Base-by-base conservation (phyloP, 1,140 invertebrate species). In the Carcinoscorpius rotundicauda region DNA sequence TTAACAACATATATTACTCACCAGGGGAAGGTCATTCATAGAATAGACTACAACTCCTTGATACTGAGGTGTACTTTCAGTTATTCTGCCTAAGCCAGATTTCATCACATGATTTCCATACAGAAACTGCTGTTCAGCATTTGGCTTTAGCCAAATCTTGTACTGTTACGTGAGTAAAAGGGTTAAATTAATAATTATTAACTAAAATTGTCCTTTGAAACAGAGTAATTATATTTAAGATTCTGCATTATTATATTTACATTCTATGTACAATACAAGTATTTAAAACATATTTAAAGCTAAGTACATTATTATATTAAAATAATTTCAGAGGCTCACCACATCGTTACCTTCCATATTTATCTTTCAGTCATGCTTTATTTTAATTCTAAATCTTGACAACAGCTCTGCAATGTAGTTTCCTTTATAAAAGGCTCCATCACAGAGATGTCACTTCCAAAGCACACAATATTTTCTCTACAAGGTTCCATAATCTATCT, bases 111-210 rank as follows among this genome's bases (percentile, higher is more conserved):
- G 88, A 78, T 99, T 88, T 29, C 97, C 97, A 63, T 73, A 73
- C 5, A 99, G 80, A 81, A 96, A 99, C 78, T 97, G 93, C 77
- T 99, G 96, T 76, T 99, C 97, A 5, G 93, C 89, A 51, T 87
- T 87, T 10, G 93, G 82, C 78, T 99, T 99, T 4, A 99, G 75
- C 96, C 97, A 99, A 68, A 99, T 85, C 81, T 98, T 98, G 75
- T 86, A 86, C 83, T 92, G 72, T 58, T 11, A 10, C 1, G 8
- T 57, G 49, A 5, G 52, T 6, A 55, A 55, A 55, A 55, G 6
- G n/a, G 53, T 3, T 55, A 8, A 55, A 55, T 55, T 55, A 55
- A 55, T 55, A 55, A 55, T 55, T n/a, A 55, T 29, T 48, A 5
- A 51, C 4, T 70, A 58, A 64, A 65, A 61, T 53, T 68, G 29